Percentiles rank a stretch among this genome's conserved stretches.
phyloP scores from a whole-genome alignment of 1,140 invertebrate genomes.

The Tetramorium simillimum region DNA sequence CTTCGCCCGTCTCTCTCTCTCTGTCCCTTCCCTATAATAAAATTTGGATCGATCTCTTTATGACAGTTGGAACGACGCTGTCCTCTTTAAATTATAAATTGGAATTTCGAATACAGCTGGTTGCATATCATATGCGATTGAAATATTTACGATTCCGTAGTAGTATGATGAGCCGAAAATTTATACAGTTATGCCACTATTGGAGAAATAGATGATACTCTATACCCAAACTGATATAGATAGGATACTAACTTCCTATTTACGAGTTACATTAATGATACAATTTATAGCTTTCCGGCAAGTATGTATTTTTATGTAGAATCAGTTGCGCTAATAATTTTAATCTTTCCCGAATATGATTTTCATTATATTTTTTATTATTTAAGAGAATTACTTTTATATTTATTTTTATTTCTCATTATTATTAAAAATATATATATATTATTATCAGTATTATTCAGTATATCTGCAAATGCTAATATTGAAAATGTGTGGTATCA shows the following conservation, averaged over 20 bases:
- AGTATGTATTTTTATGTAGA: neutral
- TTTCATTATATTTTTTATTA: neutral
- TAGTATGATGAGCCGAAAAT: neutral
- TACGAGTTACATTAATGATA: neutral
- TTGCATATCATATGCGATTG: neutral
- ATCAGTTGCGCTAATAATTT: neutral
- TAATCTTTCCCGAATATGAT: neutral
- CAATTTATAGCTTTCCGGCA: neutral
- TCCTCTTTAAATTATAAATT: constrained; percentile 46
- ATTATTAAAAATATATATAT: neutral
- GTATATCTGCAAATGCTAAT: neutral
- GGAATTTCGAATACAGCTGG: constrained; percentile 25
- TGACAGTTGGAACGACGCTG: constrained; percentile 20
- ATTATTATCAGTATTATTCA: neutral
- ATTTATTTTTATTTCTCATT: neutral
- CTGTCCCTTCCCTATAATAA: neutral
- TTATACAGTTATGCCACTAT: neutral
- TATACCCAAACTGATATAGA: neutral
- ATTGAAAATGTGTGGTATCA: neutral
- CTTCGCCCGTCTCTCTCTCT: neutral
- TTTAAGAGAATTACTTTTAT: neutral
- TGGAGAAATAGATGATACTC: neutral
- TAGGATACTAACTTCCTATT: neutral
- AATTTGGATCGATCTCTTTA: constrained; percentile 53
- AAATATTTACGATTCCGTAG: constrained; percentile 9